Base-by-base conservation (phyloP, 2,113 vertebrate species). In the Phylloscopus trochiloides region DNA sequence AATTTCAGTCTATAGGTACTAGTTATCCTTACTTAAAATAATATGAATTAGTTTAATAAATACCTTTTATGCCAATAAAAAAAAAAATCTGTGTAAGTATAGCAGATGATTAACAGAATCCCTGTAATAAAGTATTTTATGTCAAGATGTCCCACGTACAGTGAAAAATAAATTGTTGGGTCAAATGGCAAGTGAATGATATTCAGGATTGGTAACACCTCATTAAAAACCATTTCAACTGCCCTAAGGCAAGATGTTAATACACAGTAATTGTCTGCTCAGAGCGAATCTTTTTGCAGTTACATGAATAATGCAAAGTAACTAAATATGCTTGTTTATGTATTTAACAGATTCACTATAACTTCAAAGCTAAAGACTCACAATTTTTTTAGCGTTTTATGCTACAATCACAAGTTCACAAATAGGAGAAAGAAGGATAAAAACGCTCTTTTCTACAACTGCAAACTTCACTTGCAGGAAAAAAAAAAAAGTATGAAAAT, bases 201-300 rank as follows among this genome's bases (percentile, higher is more conserved):
- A 96, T 95, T 94, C 88, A 84, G 86, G 78, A 97, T 91, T 93
- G 93, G 88, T 93, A 96, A 97, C 93, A 97, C 95, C 95, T 97
- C 92, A 97, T 96, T 96, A 94, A 96, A 96, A 96, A 90, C 82
- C 62, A 97, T 97, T 97, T 97, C 90, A 88, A 55, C 66, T 95
- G 90, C 88, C 92, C 95, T 96, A 74, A 92, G 92, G 84, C 94
- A 90, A 95, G 90, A 96, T 96, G 90, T 96, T 96, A 97, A 94
- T 95, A 94, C 78, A 96, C 95, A 97, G 90, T 97, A 96, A 97
- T 97, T 92, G 90, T 95, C 97, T 92, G 92, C 85, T 61, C 88
- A 95, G 90, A 94, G 76, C 42, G 84, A 96, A 79, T 93, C 81
- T 70, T 96, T 94, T 92, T 87, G 70, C 84, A 86, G 79, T 94